Evolutionary conservation across 2,888 invertebrate genomes (phyloP).

Genomic region (Drosophila mayaguana): DNA sequence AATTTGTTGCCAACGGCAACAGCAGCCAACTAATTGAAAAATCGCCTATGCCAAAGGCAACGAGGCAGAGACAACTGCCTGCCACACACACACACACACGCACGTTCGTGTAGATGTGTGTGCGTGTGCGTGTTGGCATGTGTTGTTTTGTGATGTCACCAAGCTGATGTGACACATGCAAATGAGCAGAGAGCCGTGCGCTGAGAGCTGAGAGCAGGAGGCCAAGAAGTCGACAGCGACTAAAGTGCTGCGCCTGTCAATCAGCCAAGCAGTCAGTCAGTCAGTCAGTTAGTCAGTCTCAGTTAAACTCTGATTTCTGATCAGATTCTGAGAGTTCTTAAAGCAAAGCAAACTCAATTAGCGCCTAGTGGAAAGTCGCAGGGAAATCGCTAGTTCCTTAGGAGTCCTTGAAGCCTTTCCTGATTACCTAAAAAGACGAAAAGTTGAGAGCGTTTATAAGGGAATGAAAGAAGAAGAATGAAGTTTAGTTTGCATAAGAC

Average conservation of each 20-base stretch:
- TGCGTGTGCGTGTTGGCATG: slow-evolving; percentile 32
- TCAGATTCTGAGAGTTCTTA: background rate
- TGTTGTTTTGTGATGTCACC: slow-evolving; percentile 56
- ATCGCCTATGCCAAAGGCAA: slow-evolving; percentile 64
- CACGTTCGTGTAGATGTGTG: slow-evolving; percentile 7
- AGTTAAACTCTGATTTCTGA: slow-evolving; percentile 1
- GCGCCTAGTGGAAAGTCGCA: background rate
- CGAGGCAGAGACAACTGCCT: slow-evolving; percentile 18
- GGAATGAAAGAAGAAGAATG: no score
- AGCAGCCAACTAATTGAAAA: slow-evolving; percentile 71
- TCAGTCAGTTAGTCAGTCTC: slow-evolving; percentile 3
- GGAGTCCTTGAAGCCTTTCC: background rate
- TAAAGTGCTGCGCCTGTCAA: slow-evolving; percentile 47
- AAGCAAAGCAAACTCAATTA: slow-evolving; percentile 1
- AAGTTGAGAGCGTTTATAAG: background rate
- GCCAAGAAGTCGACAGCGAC: slow-evolving; percentile 40
- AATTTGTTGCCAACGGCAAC: slow-evolving; percentile 60
- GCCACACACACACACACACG: slow-evolving; percentile 10
- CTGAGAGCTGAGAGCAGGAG: background rate
- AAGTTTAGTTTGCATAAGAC: background rate
- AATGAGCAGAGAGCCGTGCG: slow-evolving; percentile 56
- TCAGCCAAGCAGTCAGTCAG: slow-evolving; percentile 20
- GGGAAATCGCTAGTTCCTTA: background rate
- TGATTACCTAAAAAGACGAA: no score
- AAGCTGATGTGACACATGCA: slow-evolving; percentile 74